A percentile compares a stretch with the other conserved stretches of the same genome.
These are phyloP conservation scores for Parazoanthus swiftii DNA, from an alignment of 92 coral and sea anemone genomes.

Conservation along the genomic window DNA sequence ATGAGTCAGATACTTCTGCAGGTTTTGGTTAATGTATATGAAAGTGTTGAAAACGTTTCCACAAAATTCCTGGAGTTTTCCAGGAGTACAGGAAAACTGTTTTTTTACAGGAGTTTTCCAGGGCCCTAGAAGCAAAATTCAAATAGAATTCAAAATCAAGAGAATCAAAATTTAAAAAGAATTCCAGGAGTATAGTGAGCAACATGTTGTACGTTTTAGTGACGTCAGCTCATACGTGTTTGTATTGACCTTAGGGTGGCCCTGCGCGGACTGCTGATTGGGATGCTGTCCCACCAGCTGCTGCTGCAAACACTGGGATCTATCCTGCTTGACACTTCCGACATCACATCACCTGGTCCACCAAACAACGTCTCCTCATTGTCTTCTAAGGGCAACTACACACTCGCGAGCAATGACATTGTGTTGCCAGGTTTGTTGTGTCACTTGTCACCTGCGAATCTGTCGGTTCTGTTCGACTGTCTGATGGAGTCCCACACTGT, in stretches of 20 bases:
- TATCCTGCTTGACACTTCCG: constrained; percentile 74
- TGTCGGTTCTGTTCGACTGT: constrained; percentile 93
- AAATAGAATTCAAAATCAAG: too few species aligned
- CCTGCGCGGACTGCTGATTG: constrained; percentile 85
- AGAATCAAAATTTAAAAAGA: too few species aligned
- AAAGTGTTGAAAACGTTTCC: too few species aligned
- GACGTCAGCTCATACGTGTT: not conserved
- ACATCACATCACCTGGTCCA: constrained; percentile 61
- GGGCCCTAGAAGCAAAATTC: too few species aligned
- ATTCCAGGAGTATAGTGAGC: too few species aligned
- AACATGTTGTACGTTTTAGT: too few species aligned
- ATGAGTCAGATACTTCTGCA: too few species aligned
- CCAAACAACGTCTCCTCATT: constrained; percentile 45
- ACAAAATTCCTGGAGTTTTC: too few species aligned
- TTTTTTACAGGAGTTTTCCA: too few species aligned
- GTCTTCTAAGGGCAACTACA: constrained; percentile 47
- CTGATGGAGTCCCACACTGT: constrained; percentile 98
- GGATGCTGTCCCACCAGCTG: constrained; percentile 94
- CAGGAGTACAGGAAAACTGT: too few species aligned
- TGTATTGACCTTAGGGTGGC: constrained; percentile 67
- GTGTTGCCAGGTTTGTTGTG: constrained; percentile 87
- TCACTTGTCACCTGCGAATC: constrained; percentile 90
- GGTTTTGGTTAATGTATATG: too few species aligned
- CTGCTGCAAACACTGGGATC: constrained; percentile 92
- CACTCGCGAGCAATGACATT: constrained; percentile 66